These are phyloP conservation scores for Leptinotarsa peninsularis DNA, from an alignment of 2,888 invertebrate genomes.

Conservation along the genomic window DNA sequence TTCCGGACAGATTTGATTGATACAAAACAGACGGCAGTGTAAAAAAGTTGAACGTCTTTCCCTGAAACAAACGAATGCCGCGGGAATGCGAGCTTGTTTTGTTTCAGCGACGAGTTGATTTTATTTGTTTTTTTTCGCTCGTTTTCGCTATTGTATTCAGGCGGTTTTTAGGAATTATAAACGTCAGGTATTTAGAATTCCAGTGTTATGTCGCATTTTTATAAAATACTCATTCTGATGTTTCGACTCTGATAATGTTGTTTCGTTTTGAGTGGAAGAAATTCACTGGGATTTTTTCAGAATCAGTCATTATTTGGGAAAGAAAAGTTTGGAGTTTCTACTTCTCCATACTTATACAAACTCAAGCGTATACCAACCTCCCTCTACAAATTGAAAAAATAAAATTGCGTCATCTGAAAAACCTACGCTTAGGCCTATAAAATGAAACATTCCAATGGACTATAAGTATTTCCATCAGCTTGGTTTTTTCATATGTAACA, in stretches of 20 bases:
- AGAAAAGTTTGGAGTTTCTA: no score
- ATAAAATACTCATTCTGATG: conserved; percentile 36
- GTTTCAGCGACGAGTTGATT: conserved; percentile 55
- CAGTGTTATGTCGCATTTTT: conserved; percentile 60
- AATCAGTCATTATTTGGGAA: no score
- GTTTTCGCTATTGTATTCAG: conserved; percentile 60
- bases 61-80: conserved; percentile 62
- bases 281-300: neutral
- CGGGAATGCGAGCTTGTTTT: conserved; percentile 60
- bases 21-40: conserved; percentile 64
- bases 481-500: no score
- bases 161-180: conserved; percentile 60
- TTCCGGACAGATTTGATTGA: conserved; percentile 62
- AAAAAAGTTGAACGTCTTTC: conserved; percentile 61
- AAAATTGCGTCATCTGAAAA: no score
- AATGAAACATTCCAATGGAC: no score
- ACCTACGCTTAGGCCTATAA: no score
- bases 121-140: conserved; percentile 51
- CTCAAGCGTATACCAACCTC: no score
- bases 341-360: no score
- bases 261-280: conserved; percentile 10
- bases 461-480: no score
- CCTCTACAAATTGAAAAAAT: no score
- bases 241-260: conserved; percentile 12
- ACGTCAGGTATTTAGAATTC: conserved; percentile 61